These are phyloP conservation scores for Karalla daura DNA, from an alignment of 2,797 vertebrate genomes.

Conservation along the genomic window DNA sequence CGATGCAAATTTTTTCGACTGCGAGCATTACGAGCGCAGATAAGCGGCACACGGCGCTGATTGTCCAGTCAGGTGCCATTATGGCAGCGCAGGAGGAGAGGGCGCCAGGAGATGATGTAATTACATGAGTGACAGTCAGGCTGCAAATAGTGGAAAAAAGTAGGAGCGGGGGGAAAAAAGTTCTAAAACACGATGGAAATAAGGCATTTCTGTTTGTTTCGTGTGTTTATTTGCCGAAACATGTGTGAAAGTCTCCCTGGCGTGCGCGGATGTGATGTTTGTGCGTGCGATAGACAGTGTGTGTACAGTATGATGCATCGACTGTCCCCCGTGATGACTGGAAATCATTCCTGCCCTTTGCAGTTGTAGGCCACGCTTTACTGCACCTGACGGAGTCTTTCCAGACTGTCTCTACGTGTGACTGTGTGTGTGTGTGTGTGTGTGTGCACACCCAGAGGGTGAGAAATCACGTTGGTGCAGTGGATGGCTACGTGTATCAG, in stretches of 20 bases:
- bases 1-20: too few relatives aligned
- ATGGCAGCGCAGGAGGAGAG: neutral
- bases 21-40: neutral
- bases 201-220: neutral
- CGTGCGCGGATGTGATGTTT: neutral
- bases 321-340: constrained; percentile 68
- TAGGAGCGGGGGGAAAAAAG: neutral
- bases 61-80: neutral
- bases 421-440: constrained; percentile 25
- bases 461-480: constrained; percentile 30
- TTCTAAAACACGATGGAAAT: neutral
- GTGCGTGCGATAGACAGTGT: constrained; percentile 50
- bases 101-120: neutral
- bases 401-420: constrained; percentile 64
- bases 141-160: neutral
- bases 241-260: neutral
- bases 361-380: constrained; percentile 75
- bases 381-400: constrained; percentile 85
- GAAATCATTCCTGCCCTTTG: constrained; percentile 79
- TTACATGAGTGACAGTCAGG: neutral
- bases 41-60: neutral
- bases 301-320: constrained; percentile 67
- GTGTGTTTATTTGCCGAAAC: neutral
- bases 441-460: constrained; percentile 33
- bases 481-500: constrained; percentile 19